A percentile compares a stretch with the other conserved stretches of the same genome.
Conservation (phyloP, 53 echinoderm and acorn worm species). For the Holothuria scabra region DNA sequence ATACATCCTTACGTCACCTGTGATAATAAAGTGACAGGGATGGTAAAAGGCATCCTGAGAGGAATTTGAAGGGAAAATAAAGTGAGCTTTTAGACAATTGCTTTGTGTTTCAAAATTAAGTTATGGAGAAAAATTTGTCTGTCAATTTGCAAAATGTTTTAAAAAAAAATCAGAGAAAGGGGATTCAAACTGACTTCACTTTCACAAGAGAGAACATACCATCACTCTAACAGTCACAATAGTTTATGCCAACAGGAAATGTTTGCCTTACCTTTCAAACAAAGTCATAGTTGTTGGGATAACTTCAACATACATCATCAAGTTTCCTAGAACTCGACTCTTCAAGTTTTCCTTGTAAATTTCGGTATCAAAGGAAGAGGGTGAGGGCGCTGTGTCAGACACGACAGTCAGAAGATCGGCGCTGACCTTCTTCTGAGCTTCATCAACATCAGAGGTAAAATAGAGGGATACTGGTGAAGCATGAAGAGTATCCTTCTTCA, state of each 20-base stretch:
- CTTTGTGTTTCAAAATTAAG: neutral
- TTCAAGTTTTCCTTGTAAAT: constrained; percentile 71
- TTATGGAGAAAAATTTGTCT: no score
- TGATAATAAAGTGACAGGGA: no score
- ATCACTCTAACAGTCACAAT: no score
- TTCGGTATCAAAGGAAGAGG: constrained; percentile 60
- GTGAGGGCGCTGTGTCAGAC: constrained; percentile 40
- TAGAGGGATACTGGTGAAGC: constrained; percentile 74
- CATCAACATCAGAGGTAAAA: constrained; percentile 54
- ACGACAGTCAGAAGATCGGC: constrained; percentile 81
- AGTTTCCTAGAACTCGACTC: constrained; percentile 74
- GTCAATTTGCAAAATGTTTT: no score
- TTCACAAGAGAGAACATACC: no score
- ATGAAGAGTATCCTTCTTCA: constrained; percentile 64
- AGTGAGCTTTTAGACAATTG: no score
- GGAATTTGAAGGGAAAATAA: no score
- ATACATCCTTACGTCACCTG: no score
- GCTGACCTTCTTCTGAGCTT: constrained; percentile 60
- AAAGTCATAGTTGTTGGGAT: constrained; percentile 89
- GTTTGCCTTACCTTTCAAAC: constrained; percentile 79
- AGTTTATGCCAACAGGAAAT: neutral
- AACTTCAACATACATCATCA: constrained; percentile 89
- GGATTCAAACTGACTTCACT: no score
- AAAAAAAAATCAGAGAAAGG: no score
- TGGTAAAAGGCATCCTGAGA: no score